Base-by-base conservation (phyloP, 1,140 invertebrate genomes). In the Orchestia grillus region DNA sequence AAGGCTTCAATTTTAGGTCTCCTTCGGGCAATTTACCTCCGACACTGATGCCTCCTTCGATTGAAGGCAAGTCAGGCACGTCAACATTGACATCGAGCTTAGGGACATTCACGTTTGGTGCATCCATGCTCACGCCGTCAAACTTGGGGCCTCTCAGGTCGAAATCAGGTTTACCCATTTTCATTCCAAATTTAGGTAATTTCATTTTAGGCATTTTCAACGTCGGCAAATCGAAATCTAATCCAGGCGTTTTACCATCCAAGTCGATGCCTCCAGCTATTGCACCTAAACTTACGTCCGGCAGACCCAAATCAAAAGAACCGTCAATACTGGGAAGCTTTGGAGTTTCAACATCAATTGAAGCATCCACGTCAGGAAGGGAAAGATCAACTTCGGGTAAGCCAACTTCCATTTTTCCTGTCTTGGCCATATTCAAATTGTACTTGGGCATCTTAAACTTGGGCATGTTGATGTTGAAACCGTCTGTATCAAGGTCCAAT, bases 141-240 rank as follows among this genome's bases (percentile, higher is more conserved):
- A 94, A 45, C 40, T 45, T 94, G 40, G 92, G 44, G 23, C 92
- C 92, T 47, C 41, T 94, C 44, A 47, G 28, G 40, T 94, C 44
- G 44, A 94, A 94, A n/a, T 94, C 92, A 45, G 92, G 44, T 40
- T 94, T 94, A 19, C 44, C 28, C 11, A 47, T 44, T 45, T 94
- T 94, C 92, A 94, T 40, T 45, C 92, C 92, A 45, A 47, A 94
- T 44, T 94, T 94, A 44, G 92, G 92, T n/a, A 94, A 45, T 47
- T 94, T 94, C 43, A 94, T 40, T n/a, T 94, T 45, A 6, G 92
- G 44, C 44, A 45, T 94, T 40, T 94, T 94, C 8, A 94, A 28
- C 4, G 11, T 47, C 16, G 44, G 92, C 11, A 45, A 44, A 45
- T 44, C 43, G 36, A 94, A 94, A 43, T 91, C 88, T 11, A 91